Evolutionary conservation across 1,140 invertebrate genomes (phyloP).

Genomic region (Antheraea pernyi): DNA sequence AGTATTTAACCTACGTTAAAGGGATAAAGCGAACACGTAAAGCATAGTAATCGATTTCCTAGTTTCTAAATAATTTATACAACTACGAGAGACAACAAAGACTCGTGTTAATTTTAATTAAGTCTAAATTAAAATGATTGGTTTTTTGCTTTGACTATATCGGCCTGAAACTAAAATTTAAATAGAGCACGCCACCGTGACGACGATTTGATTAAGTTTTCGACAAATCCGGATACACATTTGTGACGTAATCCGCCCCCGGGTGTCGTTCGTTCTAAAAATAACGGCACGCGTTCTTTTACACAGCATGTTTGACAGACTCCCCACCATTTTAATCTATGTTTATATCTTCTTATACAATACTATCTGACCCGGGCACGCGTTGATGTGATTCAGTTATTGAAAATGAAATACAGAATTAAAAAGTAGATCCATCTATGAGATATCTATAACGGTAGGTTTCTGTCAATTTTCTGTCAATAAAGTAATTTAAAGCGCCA

Average conservation of each 20-base stretch:
- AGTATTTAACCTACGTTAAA: no score
- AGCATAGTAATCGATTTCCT: no score
- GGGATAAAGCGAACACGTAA: no score
- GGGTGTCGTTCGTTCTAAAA: conserved; percentile 48
- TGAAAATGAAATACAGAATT: no score
- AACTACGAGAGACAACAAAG: not conserved
- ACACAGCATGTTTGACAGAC: not conserved
- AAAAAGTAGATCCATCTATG: no score
- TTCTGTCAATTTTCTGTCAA: no score
- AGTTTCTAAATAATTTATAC: no score
- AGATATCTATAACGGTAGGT: no score
- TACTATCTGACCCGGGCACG: no score
- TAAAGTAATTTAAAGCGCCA: no score
- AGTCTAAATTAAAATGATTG: not conserved
- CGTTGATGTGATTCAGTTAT: no score
- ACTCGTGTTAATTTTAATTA: not conserved
- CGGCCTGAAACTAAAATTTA: not conserved
- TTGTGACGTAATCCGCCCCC: conserved; percentile 41
- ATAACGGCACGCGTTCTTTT: conserved; percentile 43
- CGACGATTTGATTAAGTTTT: conserved; percentile 22
- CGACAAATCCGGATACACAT: conserved; percentile 25
- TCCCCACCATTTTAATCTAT: not conserved
- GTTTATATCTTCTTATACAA: not conserved
- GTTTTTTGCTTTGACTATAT: not conserved
- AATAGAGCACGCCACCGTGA: not conserved